phyloP scores from a whole-genome alignment of 2,113 vertebrate species.

The Kryptolebias marmoratus region DNA sequence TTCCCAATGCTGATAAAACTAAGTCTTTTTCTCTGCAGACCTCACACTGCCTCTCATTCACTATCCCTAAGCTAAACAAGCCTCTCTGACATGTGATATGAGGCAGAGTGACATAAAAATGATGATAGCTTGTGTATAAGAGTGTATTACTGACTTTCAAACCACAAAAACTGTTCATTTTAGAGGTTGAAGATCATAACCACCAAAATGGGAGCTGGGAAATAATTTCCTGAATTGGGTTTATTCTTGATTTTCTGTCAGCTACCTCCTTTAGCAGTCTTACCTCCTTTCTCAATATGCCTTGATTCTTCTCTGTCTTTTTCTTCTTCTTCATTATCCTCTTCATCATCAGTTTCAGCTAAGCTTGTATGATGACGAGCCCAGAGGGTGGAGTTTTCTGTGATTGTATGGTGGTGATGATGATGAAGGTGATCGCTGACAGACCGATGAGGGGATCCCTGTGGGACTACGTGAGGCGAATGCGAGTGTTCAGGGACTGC shows the following conservation, averaged over 20 bases:
- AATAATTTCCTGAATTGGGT: conserved; percentile 35
- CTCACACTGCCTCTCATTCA: conserved; percentile 1
- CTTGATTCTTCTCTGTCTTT: conserved; percentile 1
- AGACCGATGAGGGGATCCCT: conserved; percentile 30
- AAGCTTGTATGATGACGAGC: conserved; percentile 12
- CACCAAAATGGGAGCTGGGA: conserved; percentile 18
- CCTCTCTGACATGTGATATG: conserved; percentile 43
- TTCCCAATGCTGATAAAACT: neutral
- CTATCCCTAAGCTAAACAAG: conserved; percentile 48
- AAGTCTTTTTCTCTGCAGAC: conserved; percentile 9
- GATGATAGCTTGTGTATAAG: conserved; percentile 23
- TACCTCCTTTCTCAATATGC: conserved; percentile 59
- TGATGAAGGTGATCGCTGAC: conserved; percentile 25
- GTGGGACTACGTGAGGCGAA: conserved; percentile 22
- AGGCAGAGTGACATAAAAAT: conserved; percentile 42
- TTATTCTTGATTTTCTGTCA: conserved; percentile 35
- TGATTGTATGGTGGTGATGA: conserved; percentile 26
- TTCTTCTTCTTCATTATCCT: too few species aligned
- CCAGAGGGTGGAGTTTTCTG: conserved; percentile 7
- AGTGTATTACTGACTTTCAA: conserved; percentile 37
- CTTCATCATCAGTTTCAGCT: conserved; percentile 14
- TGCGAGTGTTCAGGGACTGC: conserved; percentile 33
- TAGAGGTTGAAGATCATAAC: conserved; percentile 28
- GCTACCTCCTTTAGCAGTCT: conserved; percentile 28
- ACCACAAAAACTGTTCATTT: conserved; percentile 33